Evolutionary conservation across 2,797 vertebrate species (phyloP), one percentile per base, ranked within the genome.

Genomic region (Zalophus californianus): DNA sequence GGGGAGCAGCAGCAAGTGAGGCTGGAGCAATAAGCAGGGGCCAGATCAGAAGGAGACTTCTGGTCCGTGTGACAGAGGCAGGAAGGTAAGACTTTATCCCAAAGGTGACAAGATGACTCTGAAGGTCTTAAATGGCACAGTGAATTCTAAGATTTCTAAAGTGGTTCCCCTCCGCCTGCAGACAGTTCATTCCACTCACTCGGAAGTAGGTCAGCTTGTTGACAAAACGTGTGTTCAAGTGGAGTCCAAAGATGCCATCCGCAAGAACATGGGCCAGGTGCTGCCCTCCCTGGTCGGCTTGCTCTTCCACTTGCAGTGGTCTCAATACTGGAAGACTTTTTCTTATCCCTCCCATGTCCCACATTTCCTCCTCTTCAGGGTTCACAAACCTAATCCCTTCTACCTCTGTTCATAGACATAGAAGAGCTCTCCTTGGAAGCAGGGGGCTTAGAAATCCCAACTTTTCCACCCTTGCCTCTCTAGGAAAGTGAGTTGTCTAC

Each of bases 191-290:
- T 48, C 21, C 62, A 50, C 25, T 23, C 21, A 50, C 25, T 23
- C 21, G 10, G 50, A 58, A 14, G 75, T 20, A 68, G 25, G 18
- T 64, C 11, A 50, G 27, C 60, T 66, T 41, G 38, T 41, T 29
- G 64, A 62, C 32, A 83, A 60, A 56, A 11, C 8, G 13, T 41
- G 13, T 52, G 9, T 90, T 54, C 80, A n/a, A 20, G 21, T 12
- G 15, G 32, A 41, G 35, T 15, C 50, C 38, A 52, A 62, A 77
- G 50, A 8, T 54, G 18, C 10, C 5, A 2, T 58, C 38, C 8
- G 0, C 0, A 50, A 23, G 56, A 89, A 60, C 21, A 15, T 0
- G 20, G 38, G 7, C 1, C 5, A 3, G 21, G 35, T 13, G 14
- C 75, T 23, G 27, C 12, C 60, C 41, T 77, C 77, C 6, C 5